Percentiles rank a stretch among this genome's conserved stretches.
These are phyloP conservation scores for Drosophila mimetica DNA, from an alignment of 2,888 invertebrate genomes.

Conservation along the genomic window DNA sequence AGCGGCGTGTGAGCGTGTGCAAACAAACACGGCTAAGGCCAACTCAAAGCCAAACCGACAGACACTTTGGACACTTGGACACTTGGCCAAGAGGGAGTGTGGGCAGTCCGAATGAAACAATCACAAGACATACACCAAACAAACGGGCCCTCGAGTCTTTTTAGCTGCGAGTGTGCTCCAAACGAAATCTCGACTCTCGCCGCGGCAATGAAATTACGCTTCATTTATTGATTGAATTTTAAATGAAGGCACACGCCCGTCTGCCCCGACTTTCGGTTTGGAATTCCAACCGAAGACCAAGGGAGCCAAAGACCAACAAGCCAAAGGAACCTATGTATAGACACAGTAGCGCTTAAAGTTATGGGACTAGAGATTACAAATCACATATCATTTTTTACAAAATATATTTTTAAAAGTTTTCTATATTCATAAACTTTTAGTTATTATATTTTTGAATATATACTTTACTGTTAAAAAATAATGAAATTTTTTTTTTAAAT, in stretches of 20 bases:
- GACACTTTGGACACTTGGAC: constrained; percentile 43
- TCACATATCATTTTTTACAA: too few relatives aligned
- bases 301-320: constrained; percentile 9
- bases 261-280: constrained; percentile 30
- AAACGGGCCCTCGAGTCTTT: constrained; percentile 42
- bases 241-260: constrained; percentile 55
- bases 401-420: too few relatives aligned
- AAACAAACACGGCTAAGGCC: constrained; percentile 23
- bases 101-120: constrained; percentile 15
- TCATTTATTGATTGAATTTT: constrained; percentile 77
- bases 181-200: constrained; percentile 29
- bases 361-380: neutral
- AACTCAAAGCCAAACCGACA: constrained; percentile 17
- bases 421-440: too few relatives aligned
- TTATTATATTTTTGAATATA: too few relatives aligned
- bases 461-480: too few relatives aligned
- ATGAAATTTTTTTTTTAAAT: too few relatives aligned
- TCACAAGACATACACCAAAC: constrained; percentile 20
- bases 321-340: neutral
- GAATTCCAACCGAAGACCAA: constrained; percentile 12
- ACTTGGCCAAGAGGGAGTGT: constrained; percentile 4
- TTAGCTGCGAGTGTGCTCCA: constrained; percentile 25
- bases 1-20: constrained; percentile 35
- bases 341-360: constrained; percentile 1
- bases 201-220: constrained; percentile 57